Conservation (phyloP, 2,888 invertebrate genomes). For the Zaprionus bogoriensis region DNA sequence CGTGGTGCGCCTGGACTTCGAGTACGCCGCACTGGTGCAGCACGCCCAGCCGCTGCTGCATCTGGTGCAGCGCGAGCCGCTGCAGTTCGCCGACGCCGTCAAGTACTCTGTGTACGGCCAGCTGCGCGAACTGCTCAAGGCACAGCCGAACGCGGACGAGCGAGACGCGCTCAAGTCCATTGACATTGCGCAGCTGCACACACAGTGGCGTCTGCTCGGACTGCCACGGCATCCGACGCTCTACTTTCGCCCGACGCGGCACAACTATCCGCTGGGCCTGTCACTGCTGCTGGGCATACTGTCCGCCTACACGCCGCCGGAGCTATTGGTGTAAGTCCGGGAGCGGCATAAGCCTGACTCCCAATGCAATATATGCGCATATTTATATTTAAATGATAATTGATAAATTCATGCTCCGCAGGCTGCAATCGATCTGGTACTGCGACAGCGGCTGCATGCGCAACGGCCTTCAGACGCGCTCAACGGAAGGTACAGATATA, state of each 20-base stretch:
- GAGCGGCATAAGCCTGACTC: no score
- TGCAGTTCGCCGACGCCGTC: conserved; percentile 71
- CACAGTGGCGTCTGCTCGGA: conserved; percentile 70
- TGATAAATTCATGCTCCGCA: no score
- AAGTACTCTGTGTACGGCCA: conserved; percentile 72
- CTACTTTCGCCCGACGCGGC: conserved; percentile 51
- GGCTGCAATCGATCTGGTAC: conserved; percentile 81
- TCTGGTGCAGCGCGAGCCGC: conserved; percentile 72
- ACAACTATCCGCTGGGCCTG: conserved; percentile 63
- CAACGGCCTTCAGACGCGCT: conserved; percentile 71
- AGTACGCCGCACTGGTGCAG: conserved; percentile 58
- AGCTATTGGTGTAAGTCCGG: conserved; percentile 70
- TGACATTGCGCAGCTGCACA: conserved; percentile 76
- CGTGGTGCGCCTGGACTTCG: conserved; percentile 64
- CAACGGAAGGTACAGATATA: conserved; percentile 72
- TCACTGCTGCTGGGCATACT: conserved; percentile 72
- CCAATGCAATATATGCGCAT: no score
- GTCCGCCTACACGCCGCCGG: conserved; percentile 70
- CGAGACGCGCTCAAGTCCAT: conserved; percentile 49
- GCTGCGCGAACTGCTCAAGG: conserved; percentile 57
- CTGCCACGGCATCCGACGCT: conserved; percentile 69
- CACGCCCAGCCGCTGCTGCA: conserved; percentile 57
- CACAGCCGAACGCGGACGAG: conserved; percentile 3
- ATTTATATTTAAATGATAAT: no score
- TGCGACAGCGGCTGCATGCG: conserved; percentile 77